phyloP scores from a whole-genome alignment of 2,888 invertebrate genomes.

The Brachyptera risi region DNA sequence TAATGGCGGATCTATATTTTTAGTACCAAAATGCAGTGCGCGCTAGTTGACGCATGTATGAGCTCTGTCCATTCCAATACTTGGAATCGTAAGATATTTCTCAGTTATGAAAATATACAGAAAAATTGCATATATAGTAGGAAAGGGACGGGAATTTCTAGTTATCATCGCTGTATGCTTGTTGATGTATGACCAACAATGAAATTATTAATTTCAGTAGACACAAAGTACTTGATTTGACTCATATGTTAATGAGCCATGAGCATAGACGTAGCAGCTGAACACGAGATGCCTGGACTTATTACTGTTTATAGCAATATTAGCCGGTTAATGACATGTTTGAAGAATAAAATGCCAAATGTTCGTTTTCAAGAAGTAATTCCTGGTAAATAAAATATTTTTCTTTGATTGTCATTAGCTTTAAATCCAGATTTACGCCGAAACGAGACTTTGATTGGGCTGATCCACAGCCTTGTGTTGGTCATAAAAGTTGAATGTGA shows the following conservation, averaged over 20 bases:
- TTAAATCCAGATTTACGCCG: neutral
- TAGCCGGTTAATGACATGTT: slow-evolving; percentile 40
- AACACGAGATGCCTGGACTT: slow-evolving; percentile 28
- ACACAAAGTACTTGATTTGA: slow-evolving; percentile 26
- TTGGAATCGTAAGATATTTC: too few species aligned
- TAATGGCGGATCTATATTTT: slow-evolving; percentile 75
- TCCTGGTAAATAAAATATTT: slow-evolving; percentile 37
- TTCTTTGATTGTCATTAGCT: neutral
- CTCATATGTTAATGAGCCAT: slow-evolving; percentile 27
- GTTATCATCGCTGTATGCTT: too few species aligned
- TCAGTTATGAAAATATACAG: neutral
- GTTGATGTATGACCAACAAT: too few species aligned
- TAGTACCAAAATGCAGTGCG: slow-evolving; percentile 65
- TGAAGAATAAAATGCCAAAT: slow-evolving; percentile 38
- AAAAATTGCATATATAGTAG: too few species aligned
- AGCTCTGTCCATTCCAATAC: slow-evolving; percentile 21
- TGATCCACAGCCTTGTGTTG: neutral
- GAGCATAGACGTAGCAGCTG: slow-evolving; percentile 19
- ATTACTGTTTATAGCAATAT: slow-evolving; percentile 40
- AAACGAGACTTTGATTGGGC: neutral
- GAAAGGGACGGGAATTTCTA: too few species aligned
- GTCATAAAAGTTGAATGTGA: too few species aligned
- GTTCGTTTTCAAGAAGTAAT: slow-evolving; percentile 38
- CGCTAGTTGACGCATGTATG: slow-evolving; percentile 41
- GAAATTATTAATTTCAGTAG: neutral